Evolutionary conservation across 64 coral and sea anemone genomes (phyloP), one percentile per base, ranked within the genome.

Genomic region (Montipora cactus): DNA sequence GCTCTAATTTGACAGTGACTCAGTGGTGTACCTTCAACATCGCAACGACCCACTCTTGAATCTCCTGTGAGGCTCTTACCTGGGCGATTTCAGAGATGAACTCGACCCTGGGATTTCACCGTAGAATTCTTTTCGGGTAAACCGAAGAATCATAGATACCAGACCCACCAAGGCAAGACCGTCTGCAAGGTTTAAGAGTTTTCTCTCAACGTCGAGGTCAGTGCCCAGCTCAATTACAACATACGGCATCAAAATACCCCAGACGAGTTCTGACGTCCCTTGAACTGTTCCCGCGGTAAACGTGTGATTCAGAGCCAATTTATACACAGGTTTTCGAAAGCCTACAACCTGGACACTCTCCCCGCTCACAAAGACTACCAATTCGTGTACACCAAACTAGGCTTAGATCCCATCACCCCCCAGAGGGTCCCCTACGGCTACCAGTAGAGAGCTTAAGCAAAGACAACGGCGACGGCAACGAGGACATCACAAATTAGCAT

Each of bases 121-220:
- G 0, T 2, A 2, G 69, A 72, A 48, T 87, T 74, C 37, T 8
- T 72, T 47, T 79, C 47, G 1, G 58, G 74, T 8, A 74, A 83
- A 0, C 90, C 90, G 0, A 92, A 92, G 69, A 92, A 92, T 46
- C 84, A 92, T 4, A 71, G 67, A 4, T 92, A 92, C 44, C 4
- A 57, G 2, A 69, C 67, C 13, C 13, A 69, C 15, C 2, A 69
- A 18, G 80, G 90, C 1, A 85, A 83, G 50, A 47, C 28, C 2
- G 11, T 19, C 0, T 83, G 79, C 18, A 92, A 92, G 25, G 67
- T 85, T 0, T 22, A 66, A 0, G 76, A 84, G 5, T 87, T 88
- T 21, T 57, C 28, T 11, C 16, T 93, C 0, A 93, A 88, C 19
- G 68, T 51, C 5, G 59, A 28, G 5, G 66, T 48, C 4, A 4